These are phyloP conservation scores for Athetis lepigone DNA, from an alignment of 2,888 invertebrate species.

Conservation along the genomic window DNA sequence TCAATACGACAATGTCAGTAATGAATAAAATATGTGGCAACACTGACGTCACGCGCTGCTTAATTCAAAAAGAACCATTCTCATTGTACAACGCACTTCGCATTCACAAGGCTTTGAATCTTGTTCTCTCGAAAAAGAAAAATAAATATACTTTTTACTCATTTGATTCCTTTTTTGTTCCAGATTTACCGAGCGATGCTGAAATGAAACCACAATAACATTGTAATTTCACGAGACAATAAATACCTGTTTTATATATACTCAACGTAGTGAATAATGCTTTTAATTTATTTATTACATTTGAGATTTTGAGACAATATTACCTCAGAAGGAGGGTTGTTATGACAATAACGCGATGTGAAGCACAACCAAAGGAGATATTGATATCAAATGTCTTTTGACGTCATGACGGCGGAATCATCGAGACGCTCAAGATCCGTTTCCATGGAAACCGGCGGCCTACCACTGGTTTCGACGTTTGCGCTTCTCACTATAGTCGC, in stretches of 20 bases:
- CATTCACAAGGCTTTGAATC: conserved; percentile 41
- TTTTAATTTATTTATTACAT: conserved; percentile 50
- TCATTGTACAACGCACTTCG: conserved; percentile 24
- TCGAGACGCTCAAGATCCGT: conserved; percentile 76
- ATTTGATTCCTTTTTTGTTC: conserved; percentile 72
- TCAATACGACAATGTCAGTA: conserved; percentile 2
- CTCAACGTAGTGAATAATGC: conserved; percentile 51
- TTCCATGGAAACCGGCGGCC: conserved; percentile 85
- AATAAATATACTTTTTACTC: conserved; percentile 39
- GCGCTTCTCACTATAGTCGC: conserved; percentile 87
- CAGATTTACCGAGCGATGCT: conserved; percentile 71
- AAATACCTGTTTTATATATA: conserved; percentile 57
- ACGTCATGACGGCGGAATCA: conserved; percentile 79
- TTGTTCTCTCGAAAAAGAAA: conserved; percentile 25
- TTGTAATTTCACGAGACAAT: conserved; percentile 68
- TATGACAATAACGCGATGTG: conserved; percentile 74
- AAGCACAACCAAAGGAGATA: conserved; percentile 64
- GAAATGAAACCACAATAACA: conserved; percentile 71
- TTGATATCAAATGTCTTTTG: conserved; percentile 72
- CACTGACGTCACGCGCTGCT: conserved; percentile 17
- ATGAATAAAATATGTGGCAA: conserved; percentile 4
- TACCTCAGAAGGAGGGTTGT: conserved; percentile 66
- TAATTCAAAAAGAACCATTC: conserved; percentile 22
- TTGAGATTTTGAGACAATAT: conserved; percentile 67
- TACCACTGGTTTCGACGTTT: conserved; percentile 86